Conservation (phyloP, 2,113 vertebrate species). For the Martes martes region DNA sequence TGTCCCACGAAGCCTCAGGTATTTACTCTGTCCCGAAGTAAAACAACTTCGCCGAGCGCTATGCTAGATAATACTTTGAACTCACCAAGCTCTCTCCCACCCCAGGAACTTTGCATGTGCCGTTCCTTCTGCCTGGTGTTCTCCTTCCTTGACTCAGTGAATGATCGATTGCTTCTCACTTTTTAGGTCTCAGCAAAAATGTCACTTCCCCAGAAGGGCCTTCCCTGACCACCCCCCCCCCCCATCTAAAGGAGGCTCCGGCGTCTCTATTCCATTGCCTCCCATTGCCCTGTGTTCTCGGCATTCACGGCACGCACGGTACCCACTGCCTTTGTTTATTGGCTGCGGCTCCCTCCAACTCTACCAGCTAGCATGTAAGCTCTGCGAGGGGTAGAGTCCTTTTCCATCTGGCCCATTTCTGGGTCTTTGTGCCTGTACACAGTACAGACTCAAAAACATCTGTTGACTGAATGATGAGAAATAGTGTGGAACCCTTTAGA, state of each 20-base stretch:
- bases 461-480: neutral
- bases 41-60: neutral
- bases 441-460: neutral
- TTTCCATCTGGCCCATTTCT: neutral
- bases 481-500: fast-evolving
- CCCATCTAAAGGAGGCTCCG: neutral
- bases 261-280: fast-evolving
- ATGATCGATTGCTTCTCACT: neutral
- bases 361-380: fast-evolving
- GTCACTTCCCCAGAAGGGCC: neutral
- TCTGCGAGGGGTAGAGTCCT: neutral
- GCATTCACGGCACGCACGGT: too few species aligned
- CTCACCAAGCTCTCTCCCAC: too few species aligned
- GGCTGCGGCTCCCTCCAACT: fast-evolving
- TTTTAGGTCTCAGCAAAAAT: neutral
- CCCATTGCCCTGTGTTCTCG: neutral
- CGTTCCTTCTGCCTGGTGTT: neutral
- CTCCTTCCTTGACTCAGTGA: neutral
- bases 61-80: neutral
- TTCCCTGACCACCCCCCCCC: neutral
- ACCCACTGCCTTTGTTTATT: neutral
- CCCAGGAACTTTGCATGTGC: fast-evolving
- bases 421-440: fast-evolving
- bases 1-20: neutral
- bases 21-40: fast-evolving